Evolutionary conservation across 2,113 vertebrate genomes (phyloP), one percentile per base, ranked within the genome.

Genomic region (Anseranas semipalmata): DNA sequence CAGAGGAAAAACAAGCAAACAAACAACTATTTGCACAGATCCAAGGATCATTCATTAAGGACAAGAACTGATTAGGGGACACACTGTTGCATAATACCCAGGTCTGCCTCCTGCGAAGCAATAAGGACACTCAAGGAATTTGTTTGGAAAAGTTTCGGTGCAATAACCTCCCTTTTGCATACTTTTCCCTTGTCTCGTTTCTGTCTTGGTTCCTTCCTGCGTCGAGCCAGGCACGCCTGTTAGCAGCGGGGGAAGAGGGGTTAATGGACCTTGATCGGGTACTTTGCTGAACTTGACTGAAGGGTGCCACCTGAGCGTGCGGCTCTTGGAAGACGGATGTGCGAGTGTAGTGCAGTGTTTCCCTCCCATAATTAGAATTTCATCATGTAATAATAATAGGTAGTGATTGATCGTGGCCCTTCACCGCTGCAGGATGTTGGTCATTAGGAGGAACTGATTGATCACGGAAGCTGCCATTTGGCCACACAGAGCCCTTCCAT

Each of bases 381-480:
- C 88, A 90, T 84, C 67, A 55, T 90, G 85, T 32, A 86, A 86
- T 89, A 82, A 75, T 94, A 80, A 93, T 30, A 83, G 58, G n/a
- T 14, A 77, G 52, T 95, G 95, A 86, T 88, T 92, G 83, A 90
- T 81, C 8, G 27, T 77, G 92, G 90, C 86, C 76, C 63, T 74
- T 93, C 86, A 62, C 83, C 6, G 2, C 92, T 66, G 79, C 79
- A 93, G 75, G 88, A 83, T 85, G 70, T 22, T 84, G 65, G 89
- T 70, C 7, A 0, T 93, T 93, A 85, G 62, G 76, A 88, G 28
- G 79, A 92, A 15, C 60, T 88, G 68, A 96, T 27, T 81, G 82
- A 90, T 94, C 58, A 21, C 60, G 75, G 60, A 52, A 87, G 67
- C 63, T 79, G 63, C 59, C 79, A 45, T 48, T 85, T 63, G 74